Conservation (phyloP, 2,888 invertebrate genomes). For the Galerucella nymphaeae region DNA sequence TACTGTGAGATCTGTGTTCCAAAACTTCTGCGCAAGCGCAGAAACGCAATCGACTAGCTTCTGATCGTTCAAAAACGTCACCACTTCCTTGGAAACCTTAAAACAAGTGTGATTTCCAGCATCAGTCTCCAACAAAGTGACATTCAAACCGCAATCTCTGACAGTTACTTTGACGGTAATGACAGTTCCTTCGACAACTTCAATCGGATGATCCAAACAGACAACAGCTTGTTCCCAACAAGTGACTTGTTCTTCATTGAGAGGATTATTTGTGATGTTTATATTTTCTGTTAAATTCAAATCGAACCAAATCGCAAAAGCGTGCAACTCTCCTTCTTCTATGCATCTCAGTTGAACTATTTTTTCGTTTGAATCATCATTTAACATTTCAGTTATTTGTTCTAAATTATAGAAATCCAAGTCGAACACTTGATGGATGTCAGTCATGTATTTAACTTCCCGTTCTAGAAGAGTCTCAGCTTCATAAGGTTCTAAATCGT, state of each 20-base stretch:
- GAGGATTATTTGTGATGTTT: conserved; percentile 73
- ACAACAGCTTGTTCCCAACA: conserved; percentile 87
- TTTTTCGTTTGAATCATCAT: conserved; percentile 40
- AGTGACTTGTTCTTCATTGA: conserved; percentile 63
- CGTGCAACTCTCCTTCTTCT: conserved; percentile 70
- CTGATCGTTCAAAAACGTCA: conserved; percentile 59
- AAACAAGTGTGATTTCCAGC: conserved; percentile 50
- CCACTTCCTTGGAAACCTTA: conserved; percentile 52
- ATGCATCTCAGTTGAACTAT: conserved; percentile 42
- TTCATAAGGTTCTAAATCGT: conserved; percentile 72
- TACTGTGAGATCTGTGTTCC: conserved; percentile 60
- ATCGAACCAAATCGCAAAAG: conserved; percentile 79
- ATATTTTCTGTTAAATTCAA: conserved; percentile 74
- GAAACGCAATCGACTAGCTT: conserved; percentile 56
- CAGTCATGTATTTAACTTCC: conserved; percentile 70
- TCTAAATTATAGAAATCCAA: conserved; percentile 73
- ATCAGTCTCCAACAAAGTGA: conserved; percentile 56
- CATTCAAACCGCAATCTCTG: conserved; percentile 59
- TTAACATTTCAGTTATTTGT: conserved; percentile 63
- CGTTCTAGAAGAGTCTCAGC: conserved; percentile 73
- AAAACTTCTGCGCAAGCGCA: conserved; percentile 52
- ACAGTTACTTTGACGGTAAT: conserved; percentile 56
- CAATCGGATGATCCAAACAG: conserved; percentile 67
- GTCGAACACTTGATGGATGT: conserved; percentile 68
- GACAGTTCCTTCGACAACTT: conserved; percentile 43